phyloP scores from a whole-genome alignment of 2,888 invertebrate species.

The Agriotes lineatus region DNA sequence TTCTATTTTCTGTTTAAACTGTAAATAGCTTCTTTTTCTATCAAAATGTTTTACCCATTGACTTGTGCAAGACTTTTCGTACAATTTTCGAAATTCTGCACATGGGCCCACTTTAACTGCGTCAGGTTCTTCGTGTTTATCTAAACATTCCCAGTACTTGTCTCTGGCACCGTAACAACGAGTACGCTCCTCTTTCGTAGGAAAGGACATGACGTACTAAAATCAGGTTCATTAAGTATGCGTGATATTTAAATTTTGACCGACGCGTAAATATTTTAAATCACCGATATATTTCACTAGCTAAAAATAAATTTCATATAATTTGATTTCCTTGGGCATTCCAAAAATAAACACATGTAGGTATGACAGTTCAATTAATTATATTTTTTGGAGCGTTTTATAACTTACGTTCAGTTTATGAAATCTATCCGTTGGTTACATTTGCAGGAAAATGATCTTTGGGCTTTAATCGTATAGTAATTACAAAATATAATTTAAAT shows the following conservation, averaged over 20 bases:
- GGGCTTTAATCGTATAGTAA: no score
- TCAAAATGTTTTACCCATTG: constrained; percentile 97
- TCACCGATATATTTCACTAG: constrained; percentile 23
- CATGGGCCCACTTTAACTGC: constrained; percentile 72
- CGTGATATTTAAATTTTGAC: constrained; percentile 5
- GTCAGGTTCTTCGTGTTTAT: constrained; percentile 74
- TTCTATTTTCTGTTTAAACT: constrained; percentile 90
- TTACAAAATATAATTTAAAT: no score
- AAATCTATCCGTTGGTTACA: no score
- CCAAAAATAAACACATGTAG: constrained; percentile 41
- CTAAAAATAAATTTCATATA: constrained; percentile 43
- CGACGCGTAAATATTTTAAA: constrained; percentile 26
- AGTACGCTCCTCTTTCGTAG: constrained; percentile 81
- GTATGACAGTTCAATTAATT: background rate
- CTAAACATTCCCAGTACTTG: constrained; percentile 91
- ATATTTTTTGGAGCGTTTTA: background rate
- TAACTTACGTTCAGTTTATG: no score
- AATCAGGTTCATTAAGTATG: constrained; percentile 14
- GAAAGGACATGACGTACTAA: constrained; percentile 78
- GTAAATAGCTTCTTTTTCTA: constrained; percentile 87
- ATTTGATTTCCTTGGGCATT: constrained; percentile 42
- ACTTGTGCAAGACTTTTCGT: constrained; percentile 82
- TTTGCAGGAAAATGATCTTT: no score
- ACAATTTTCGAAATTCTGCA: constrained; percentile 76
- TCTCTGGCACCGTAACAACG: constrained; percentile 90